Evolutionary conservation across 53 echinoderm and acorn worm genomes (phyloP), one percentile per base, ranked within the genome.

Genomic region (Stichopus horrens): DNA sequence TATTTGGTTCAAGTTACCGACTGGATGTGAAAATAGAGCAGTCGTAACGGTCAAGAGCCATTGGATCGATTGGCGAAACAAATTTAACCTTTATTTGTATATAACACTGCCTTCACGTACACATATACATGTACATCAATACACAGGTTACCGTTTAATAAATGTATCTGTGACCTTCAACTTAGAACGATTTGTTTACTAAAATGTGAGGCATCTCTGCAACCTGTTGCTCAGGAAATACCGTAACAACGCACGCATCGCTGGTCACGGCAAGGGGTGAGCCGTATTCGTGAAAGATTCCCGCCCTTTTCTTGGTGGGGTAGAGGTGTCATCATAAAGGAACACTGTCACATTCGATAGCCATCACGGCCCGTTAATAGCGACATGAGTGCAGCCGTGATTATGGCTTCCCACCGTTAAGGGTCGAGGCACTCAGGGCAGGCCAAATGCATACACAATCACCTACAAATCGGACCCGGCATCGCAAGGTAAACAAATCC

Each of bases 381-480:
- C 81, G 21, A 54, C 58, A 21, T 81, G 81, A 57, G 19, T 58
- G 20, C 81, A 21, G 57, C 81, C 56, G 81, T 21, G 56, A 9
- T 81, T 81, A 58, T 58, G 81, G 57, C 81, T 81, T 81, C 81
- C 81, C 56, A 81, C 57, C n/a, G 81, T 58, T 56, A 18, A n/a
- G 58, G 56, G 81, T 81, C 81, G 56, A 81, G 37, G n/a, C 57
- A 56, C 57, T 57, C 56, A 19, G 21, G 21, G 21, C 81, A 81
- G 8, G 56, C 81, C 56, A 81, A 58, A 21, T 58, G 22, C 19
- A 58, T 57, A 37, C 37, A 37, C 19, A 10, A 56, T 81, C 81
- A 22, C 81, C 56, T 21, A 56, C 71, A 16, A 56, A 81, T 37
- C 19, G 81, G 81, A 22, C 57, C 81, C 81, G 58, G 18, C 18